A percentile compares a stretch with the other conserved stretches of the same genome.
Conservation (phyloP, 2,888 invertebrate species). For the Amaurobius ferox region DNA sequence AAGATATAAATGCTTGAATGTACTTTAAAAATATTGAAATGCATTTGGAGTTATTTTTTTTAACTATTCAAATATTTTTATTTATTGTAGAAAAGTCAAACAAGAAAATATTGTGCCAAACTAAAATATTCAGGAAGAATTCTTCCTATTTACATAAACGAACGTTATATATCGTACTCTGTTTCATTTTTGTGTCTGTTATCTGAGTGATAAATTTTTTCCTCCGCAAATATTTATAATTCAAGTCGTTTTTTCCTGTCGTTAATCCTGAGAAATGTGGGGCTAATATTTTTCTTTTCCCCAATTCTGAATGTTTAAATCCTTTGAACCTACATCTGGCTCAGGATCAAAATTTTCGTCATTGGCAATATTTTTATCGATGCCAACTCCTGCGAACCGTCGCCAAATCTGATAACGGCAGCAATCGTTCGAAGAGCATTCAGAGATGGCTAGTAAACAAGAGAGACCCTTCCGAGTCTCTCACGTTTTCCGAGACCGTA, state of each 20-base stretch:
- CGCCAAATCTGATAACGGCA: conserved; percentile 29
- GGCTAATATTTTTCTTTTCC: not conserved
- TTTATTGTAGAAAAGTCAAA: no score
- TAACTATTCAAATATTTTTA: no score
- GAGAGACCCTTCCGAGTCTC: conserved; percentile 34
- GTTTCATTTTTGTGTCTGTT: no score
- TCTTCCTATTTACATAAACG: no score
- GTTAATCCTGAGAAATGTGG: not conserved
- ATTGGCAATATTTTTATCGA: not conserved
- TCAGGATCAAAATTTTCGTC: conserved; percentile 2
- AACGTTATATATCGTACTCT: no score
- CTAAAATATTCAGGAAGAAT: no score
- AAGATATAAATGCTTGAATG: no score
- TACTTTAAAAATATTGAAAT: no score
- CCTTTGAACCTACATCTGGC: conserved; percentile 13
- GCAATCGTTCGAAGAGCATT: conserved; percentile 5
- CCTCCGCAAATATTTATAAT: no score
- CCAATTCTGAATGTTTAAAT: not conserved
- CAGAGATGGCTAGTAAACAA: conserved; percentile 55
- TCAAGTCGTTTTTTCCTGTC: not conserved
- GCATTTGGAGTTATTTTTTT: no score
- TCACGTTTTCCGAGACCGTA: conserved; percentile 13
- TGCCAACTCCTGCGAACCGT: not conserved
- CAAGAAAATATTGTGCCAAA: no score
- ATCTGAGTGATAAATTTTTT: no score